Conservation (phyloP, 1,140 invertebrate genomes). For the Micrasema minimum region DNA sequence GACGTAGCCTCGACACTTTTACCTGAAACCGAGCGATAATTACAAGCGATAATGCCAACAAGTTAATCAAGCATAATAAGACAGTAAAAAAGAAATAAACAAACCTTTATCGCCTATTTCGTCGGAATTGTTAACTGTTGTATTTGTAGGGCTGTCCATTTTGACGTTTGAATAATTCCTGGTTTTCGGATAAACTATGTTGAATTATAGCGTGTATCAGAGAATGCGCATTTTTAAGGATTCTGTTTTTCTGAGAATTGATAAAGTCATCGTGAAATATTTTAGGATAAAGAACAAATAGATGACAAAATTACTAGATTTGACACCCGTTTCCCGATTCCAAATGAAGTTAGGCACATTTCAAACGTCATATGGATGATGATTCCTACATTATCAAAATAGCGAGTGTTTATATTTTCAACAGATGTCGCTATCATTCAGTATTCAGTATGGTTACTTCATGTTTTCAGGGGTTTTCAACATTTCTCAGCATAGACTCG, state of each 20-base stretch:
- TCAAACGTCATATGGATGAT: conserved; percentile 34
- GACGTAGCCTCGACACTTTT: conserved; percentile 31
- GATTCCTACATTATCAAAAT: conserved; percentile 32
- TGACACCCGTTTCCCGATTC: conserved; percentile 19
- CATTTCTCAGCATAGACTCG: no score
- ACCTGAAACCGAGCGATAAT: conserved; percentile 31
- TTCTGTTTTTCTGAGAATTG: conserved; percentile 11
- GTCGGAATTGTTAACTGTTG: conserved; percentile 31
- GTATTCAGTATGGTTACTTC: no score
- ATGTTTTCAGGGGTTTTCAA: no score
- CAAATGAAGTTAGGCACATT: conserved; percentile 42
- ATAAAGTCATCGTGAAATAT: conserved; percentile 32
- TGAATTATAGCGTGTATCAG: conserved; percentile 3
- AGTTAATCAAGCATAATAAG: background rate
- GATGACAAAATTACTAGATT: background rate
- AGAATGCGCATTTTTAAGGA: conserved; percentile 3
- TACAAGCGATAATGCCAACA: background rate
- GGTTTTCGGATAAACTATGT: background rate
- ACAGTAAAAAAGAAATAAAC: conserved; percentile 8
- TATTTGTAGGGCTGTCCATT: conserved; percentile 39
- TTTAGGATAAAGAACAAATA: no score
- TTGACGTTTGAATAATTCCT: conserved; percentile 27
- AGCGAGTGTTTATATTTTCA: background rate
- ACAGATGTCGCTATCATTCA: no score
- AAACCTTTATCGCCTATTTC: conserved; percentile 42